A percentile compares a stretch with the other conserved stretches of the same genome.
phyloP scores from a whole-genome alignment of 2,797 vertebrate genomes.

The Enteromius trimaculatus region DNA sequence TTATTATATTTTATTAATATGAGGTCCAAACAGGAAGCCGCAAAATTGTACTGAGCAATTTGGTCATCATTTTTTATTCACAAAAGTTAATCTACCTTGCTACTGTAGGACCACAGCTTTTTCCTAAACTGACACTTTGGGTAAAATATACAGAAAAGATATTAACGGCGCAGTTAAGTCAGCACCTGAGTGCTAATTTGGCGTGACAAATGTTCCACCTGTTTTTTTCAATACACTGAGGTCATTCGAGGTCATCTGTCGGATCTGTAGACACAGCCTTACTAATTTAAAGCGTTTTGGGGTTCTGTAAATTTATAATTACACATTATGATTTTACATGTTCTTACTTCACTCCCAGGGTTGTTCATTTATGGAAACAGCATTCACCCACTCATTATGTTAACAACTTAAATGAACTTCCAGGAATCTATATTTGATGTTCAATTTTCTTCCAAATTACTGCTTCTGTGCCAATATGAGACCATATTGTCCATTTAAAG shows the following conservation, averaged over 20 bases:
- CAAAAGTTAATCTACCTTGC: slow-evolving; percentile 1
- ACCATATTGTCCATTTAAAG: neutral
- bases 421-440: slow-evolving; percentile 34
- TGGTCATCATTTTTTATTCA: slow-evolving; percentile 28
- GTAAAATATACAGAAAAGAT: slow-evolving; percentile 25
- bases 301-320: neutral
- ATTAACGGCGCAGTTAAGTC: neutral
- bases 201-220: slow-evolving; percentile 10
- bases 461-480: neutral
- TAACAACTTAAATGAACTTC: slow-evolving; percentile 1
- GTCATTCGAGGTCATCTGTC: neutral
- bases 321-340: slow-evolving; percentile 21
- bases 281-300: neutral
- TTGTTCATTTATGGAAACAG: slow-evolving; percentile 23
- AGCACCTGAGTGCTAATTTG: neutral
- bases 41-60: slow-evolving; percentile 14
- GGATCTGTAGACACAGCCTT: slow-evolving; percentile 5
- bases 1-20: slow-evolving; percentile 26
- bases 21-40: slow-evolving; percentile 13
- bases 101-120: neutral
- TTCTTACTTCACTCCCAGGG: neutral
- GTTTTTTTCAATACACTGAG: slow-evolving; percentile 10
- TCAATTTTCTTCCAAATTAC: neutral
- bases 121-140: neutral
- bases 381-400: slow-evolving; percentile 13